These are phyloP conservation scores for Carcharodon carcharias DNA, from an alignment of 2,797 vertebrate genomes.

Conservation along the genomic window DNA sequence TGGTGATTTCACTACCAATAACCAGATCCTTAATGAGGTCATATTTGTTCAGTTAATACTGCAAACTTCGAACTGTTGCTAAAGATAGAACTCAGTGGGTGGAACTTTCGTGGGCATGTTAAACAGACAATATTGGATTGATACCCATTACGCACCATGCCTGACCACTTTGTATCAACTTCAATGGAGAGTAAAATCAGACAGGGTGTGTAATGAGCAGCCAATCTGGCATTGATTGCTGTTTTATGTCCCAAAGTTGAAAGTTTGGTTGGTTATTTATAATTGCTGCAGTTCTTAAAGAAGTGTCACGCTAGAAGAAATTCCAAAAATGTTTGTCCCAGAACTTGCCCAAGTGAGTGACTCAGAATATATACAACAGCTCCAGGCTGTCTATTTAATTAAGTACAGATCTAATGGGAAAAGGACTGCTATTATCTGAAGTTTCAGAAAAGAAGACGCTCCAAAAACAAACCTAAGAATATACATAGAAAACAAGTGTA, in stretches of 20 bases:
- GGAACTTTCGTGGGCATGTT: background rate
- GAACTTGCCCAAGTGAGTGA: background rate
- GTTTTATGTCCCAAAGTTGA: background rate
- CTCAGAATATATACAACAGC: background rate
- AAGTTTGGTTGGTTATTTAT: background rate
- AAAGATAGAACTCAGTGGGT: background rate
- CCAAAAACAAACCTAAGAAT: background rate
- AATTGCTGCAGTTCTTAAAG: background rate
- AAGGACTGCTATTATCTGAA: background rate
- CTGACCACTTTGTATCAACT: background rate
- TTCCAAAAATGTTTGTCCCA: background rate
- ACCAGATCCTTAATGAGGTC: background rate
- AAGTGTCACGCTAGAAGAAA: background rate
- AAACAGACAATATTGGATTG: background rate
- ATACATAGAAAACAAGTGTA: background rate
- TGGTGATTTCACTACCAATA: background rate
- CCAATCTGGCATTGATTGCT: background rate
- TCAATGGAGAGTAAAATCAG: background rate
- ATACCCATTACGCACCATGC: background rate
- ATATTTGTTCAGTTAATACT: background rate
- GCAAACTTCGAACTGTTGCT: background rate
- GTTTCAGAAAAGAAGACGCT: background rate
- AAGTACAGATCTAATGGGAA: background rate
- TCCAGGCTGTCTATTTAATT: background rate
- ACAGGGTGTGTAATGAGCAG: background rate